Percentiles rank a stretch among this genome's conserved stretches.
Conservation (phyloP, 2,888 invertebrate species). For the Habroteleia sp. region DNA sequence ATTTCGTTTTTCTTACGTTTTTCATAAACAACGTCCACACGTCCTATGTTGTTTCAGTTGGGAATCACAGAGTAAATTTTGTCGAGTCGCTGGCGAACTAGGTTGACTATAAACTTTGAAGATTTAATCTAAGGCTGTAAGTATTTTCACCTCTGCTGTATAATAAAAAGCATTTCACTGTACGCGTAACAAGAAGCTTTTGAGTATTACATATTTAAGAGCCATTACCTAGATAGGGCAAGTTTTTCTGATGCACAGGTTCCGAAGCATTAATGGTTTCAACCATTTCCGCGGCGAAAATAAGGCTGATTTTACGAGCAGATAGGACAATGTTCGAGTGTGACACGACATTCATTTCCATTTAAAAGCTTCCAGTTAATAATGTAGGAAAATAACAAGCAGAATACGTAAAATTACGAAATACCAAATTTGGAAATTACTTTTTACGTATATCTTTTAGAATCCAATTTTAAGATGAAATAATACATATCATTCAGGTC, state of each 20-base stretch:
- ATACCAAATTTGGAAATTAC: too few relatives aligned
- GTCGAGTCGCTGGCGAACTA: constrained; percentile 1
- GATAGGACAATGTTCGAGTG: not conserved
- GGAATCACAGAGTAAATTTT: not conserved
- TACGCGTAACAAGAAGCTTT: constrained; percentile 27
- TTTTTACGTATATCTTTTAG: too few relatives aligned
- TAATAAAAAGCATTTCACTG: constrained; percentile 37
- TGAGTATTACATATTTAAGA: constrained; percentile 45
- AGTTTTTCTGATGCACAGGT: constrained; percentile 33
- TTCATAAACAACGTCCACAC: not conserved
- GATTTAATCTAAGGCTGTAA: constrained; percentile 31
- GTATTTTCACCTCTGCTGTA: constrained; percentile 28
- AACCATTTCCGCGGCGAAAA: constrained; percentile 30
- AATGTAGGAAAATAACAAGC: too few relatives aligned
- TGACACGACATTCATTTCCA: too few relatives aligned
- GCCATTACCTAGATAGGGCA: constrained; percentile 29
- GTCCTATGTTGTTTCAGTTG: constrained; percentile 10
- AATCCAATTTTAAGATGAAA: too few relatives aligned
- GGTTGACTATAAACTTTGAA: constrained; percentile 32
- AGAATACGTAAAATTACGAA: too few relatives aligned
- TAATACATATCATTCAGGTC: too few relatives aligned
- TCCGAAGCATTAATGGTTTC: constrained; percentile 27
- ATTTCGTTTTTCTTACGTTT: not conserved
- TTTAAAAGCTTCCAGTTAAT: too few relatives aligned
- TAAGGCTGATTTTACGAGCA: constrained; percentile 26